These are phyloP conservation scores for Schrankia costaestrigalis DNA, from an alignment of 2,888 invertebrate genomes.

Conservation along the genomic window DNA sequence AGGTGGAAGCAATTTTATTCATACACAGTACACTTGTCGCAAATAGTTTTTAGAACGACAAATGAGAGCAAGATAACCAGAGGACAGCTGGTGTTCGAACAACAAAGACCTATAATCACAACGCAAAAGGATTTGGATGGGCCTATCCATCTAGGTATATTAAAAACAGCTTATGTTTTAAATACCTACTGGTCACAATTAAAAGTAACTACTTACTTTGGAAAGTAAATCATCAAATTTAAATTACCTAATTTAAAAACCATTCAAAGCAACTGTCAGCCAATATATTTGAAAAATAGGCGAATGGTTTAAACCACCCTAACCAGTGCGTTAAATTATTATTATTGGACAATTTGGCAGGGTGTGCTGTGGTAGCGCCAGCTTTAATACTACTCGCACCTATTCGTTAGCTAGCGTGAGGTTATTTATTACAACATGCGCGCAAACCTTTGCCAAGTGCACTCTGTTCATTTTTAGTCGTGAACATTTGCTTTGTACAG, in stretches of 20 bases:
- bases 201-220: background rate
- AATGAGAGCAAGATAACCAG: too few species aligned
- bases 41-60: too few species aligned
- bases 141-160: too few species aligned
- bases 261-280: background rate
- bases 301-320: constrained; percentile 10
- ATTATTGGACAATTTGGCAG: constrained; percentile 55
- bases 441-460: constrained; percentile 32
- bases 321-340: constrained; percentile 40
- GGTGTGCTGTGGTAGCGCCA: constrained; percentile 31
- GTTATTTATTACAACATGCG: constrained; percentile 32
- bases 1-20: too few species aligned
- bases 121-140: too few species aligned
- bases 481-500: constrained; percentile 3
- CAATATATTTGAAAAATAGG: constrained; percentile 9
- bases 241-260: background rate
- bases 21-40: too few species aligned
- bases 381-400: constrained; percentile 33
- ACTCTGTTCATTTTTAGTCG: constrained; percentile 5
- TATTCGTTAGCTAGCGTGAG: constrained; percentile 38
- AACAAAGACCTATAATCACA: too few species aligned
- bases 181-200: background rate
- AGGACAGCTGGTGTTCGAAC: too few species aligned
- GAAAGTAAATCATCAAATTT: background rate
- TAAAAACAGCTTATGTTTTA: too few species aligned